A percentile compares a stretch with the other conserved stretches of the same genome.
Conservation (phyloP, 2,888 invertebrate genomes). For the Pachliopta kotzebuea region DNA sequence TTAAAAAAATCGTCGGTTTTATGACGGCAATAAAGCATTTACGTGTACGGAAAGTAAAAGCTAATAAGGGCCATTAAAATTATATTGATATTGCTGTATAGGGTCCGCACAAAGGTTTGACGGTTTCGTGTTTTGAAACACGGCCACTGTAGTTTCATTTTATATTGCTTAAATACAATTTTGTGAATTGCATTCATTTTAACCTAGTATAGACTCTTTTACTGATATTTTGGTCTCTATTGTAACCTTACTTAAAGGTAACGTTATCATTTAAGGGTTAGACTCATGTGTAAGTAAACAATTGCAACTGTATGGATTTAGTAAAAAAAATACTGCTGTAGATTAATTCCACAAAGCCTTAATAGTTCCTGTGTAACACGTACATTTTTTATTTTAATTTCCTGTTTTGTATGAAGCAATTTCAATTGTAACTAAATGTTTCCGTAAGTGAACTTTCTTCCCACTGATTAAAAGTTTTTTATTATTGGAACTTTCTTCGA, state of each 20-base stretch:
- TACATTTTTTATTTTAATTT: background rate
- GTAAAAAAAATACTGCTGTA: background rate
- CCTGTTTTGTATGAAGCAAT: too few relatives aligned
- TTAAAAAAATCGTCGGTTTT: constrained; percentile 50
- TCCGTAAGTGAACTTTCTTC: too few relatives aligned
- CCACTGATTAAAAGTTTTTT: too few relatives aligned
- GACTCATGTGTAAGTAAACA: background rate
- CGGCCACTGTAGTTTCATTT: constrained; percentile 57
- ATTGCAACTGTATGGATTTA: background rate
- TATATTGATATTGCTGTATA: constrained; percentile 56
- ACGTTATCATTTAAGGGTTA: background rate
- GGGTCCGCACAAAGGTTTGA: constrained; percentile 59
- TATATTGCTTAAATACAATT: constrained; percentile 54
- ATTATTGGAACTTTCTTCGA: too few relatives aligned
- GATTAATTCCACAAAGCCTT: constrained; percentile 15
- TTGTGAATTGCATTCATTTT: constrained; percentile 32
- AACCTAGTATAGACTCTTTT: background rate
- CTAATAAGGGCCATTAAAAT: constrained; percentile 69
- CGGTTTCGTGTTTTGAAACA: constrained; percentile 66
- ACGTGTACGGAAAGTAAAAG: constrained; percentile 60
- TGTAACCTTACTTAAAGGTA: background rate
- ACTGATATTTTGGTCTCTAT: constrained; percentile 40
- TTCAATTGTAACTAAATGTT: too few relatives aligned
- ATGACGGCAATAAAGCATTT: constrained; percentile 56
- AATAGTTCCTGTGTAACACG: constrained; percentile 13